Evolutionary conservation across 2,888 invertebrate species (phyloP).

Genomic region (Caenorhabditis wallacei): DNA sequence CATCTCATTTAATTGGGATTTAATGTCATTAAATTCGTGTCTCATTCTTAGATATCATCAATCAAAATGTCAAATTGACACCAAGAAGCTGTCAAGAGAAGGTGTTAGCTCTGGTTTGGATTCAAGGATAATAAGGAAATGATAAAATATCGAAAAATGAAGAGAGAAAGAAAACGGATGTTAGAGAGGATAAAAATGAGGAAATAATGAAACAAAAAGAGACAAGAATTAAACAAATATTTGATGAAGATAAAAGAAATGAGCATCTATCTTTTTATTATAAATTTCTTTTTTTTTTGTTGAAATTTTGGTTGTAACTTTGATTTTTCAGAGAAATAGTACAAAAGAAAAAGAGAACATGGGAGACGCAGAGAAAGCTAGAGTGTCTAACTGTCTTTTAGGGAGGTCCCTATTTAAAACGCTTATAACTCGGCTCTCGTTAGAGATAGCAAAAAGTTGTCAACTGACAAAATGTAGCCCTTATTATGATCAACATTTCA

Average conservation of each 20-base stretch:
- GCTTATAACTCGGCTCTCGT: no score
- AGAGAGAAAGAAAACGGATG: constrained; percentile 23
- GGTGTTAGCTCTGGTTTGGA: neutral
- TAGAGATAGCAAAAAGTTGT: no score
- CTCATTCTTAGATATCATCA: neutral
- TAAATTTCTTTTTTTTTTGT: neutral
- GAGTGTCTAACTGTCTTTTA: no score
- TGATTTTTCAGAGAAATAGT: no score
- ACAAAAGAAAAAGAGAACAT: no score
- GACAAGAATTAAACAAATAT: constrained; percentile 59
- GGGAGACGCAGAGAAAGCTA: no score
- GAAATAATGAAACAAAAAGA: neutral
- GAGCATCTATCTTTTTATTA: neutral
- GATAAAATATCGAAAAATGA: neutral
- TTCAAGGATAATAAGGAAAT: neutral
- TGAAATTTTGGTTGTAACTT: neutral
- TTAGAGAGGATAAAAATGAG: constrained; percentile 1
- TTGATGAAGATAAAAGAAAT: constrained; percentile 12
- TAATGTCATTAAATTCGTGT: neutral
- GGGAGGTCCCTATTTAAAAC: no score
- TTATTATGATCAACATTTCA: no score
- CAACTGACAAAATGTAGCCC: no score
- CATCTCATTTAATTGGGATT: neutral
- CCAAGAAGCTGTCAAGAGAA: neutral
- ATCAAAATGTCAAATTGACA: constrained; percentile 1